Evolutionary conservation across 2,888 invertebrate species (phyloP), one percentile per base, ranked within the genome.

Genomic region (Trissolcus brochymenae): DNA sequence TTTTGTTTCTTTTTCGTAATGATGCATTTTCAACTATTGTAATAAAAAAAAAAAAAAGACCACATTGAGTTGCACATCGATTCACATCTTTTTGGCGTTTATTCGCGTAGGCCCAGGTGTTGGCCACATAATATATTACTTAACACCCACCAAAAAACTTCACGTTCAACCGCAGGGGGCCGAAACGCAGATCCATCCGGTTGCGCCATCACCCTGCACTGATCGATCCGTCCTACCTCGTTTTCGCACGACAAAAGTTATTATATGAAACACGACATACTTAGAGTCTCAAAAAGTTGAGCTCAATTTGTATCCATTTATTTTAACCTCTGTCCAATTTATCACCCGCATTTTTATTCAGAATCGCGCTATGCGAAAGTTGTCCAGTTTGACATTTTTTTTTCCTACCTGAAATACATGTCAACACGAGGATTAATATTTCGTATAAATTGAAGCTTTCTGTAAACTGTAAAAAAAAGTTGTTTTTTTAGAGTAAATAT

Each of bases 61-160:
- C 9, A 35, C 35, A 2, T 6, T 46, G 46, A 79, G 81, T 80
- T 80, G 74, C 55, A 50, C 68, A 67, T 60, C 60, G 35, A 62
- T 78, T 76, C 76, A 75, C 74, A 83, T 74, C 80, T 79, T 82
- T 82, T 81, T 80, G 82, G 71, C 50, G 72, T 75, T 79, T 77
- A 74, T 81, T 79, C 80, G 78, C 80, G 61, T 80, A 71, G 74
- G 81, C 80, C 85, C 86, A 87, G 86, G 86, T 87, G 86, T 85
- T 84, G 80, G 79, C 79, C 79, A 54, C 80, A 82, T 87, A 86
- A 87, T 86, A 84, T 87, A 87, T 87, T 87, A 88, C 86, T 87
- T 84, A 85, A 85, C 84, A 84, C 84, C 82, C 83, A 79, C 81
- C 78, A 75, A 80, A 80, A 81, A 77, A 76, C 66, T 62, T 71